Percentiles rank a stretch among this genome's conserved stretches.
Conservation (phyloP, 1,140 invertebrate species). For the Pachyrhynchus sulphureomaculatus region DNA sequence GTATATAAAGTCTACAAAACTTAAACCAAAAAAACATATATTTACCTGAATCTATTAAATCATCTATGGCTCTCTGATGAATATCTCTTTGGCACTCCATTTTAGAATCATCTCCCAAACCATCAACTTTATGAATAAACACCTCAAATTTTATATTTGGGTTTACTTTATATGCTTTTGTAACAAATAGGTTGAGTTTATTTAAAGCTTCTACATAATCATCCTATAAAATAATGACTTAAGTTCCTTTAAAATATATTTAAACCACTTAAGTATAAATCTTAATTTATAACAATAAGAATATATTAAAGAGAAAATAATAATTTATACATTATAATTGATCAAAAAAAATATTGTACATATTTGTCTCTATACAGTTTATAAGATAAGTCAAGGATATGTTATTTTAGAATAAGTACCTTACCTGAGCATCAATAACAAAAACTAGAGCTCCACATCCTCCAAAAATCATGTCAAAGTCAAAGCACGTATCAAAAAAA, state of each 20-base stretch:
- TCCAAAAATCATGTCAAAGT: conserved; percentile 93
- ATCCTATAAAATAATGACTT: conserved; percentile 64
- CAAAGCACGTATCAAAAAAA: conserved; percentile 96
- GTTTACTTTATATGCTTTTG: conserved; percentile 95
- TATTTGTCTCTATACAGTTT: no score
- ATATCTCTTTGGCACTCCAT: conserved; percentile 98
- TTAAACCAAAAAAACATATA: no score
- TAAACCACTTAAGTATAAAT: background rate
- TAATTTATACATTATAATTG: no score
- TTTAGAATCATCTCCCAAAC: conserved; percentile 97
- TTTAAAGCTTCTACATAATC: conserved; percentile 95
- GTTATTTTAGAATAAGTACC: no score
- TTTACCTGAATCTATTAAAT: conserved; percentile 85
- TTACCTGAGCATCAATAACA: conserved; percentile 97
- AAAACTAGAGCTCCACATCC: conserved; percentile 96
- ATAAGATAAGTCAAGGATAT: no score
- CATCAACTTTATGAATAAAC: conserved; percentile 98
- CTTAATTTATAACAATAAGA: no score
- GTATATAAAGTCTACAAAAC: no score
- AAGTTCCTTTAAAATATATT: background rate
- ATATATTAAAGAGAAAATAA: no score
- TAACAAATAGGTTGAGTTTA: conserved; percentile 89
- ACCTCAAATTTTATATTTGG: conserved; percentile 97
- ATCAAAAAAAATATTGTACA: no score
- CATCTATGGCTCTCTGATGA: conserved; percentile 94